Evolutionary conservation across 1,140 invertebrate species (phyloP), one percentile per base, ranked within the genome.

Genomic region (Hesperophylax magnus): DNA sequence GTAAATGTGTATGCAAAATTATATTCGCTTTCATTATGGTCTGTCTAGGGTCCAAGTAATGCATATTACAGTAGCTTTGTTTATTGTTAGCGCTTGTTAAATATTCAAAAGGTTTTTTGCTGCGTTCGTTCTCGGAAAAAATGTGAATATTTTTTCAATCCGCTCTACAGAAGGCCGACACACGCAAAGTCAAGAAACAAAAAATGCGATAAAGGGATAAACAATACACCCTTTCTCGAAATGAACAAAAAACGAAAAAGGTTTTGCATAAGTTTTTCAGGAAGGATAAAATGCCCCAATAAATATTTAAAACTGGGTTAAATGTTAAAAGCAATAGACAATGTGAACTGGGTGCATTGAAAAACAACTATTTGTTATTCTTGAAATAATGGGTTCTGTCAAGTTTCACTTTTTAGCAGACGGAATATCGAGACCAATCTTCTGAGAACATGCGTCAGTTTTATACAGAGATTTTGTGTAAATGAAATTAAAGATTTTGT

Each of bases 321-420:
- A 77, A 80, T 14, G 81, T 47, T 20, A 24, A 74, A 52, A 82
- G 61, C 58, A 82, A 71, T 18, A 39, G 63, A 27, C 56, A 56
- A 22, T 31, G 18, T 20, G 54, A 56, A 31, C 14, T 14, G 22
- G 72, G 52, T 75, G 20, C 11, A n/a, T 17, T 24, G 56, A n/a
- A 58, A 75, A 58, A 75, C 53, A 58, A 56, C 14, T 54, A 17
- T 67, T 78, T 78, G 61, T 78, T 53, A 61, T 47, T 52, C n/a
- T 34, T 14, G 9, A 31, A 52, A 77, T 61, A 77, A 77, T 54
- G 47, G 61, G 39, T 5, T 34, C 54, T 22, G 60, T 2, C 60
- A 53, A 81, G 78, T 83, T 83, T 83, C 82, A 83, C 82, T 83
- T 83, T 83, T 83, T 71, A 80, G n/a, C n/a, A 82, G 81, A 82